Evolutionary conservation across 2,797 vertebrate species (phyloP), one percentile per base, ranked within the genome.

Genomic region (Scolopax bukidnonensis): DNA sequence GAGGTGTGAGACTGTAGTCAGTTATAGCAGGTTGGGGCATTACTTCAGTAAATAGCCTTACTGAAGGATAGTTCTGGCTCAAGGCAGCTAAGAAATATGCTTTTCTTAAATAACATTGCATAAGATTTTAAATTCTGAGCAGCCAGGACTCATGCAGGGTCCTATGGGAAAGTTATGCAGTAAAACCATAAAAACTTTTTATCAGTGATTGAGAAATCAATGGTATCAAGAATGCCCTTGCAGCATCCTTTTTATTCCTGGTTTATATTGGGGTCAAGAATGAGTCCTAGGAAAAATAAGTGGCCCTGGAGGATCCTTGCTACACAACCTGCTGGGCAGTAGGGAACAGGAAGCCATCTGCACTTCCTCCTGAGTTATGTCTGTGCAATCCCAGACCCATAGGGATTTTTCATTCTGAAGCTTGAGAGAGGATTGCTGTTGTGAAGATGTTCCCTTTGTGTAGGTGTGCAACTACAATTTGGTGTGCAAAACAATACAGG

Each of bases 391-490:
- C 33, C 50, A 79, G 28, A 28, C 7, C 10, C 5, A 13, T 43
- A 30, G 65, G 33, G 53, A 63, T 18, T 78, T 87, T 82, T 73
- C 8, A 6, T 50, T 69, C 40, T 54, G n/a, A 54, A 90, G 10
- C 19, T 16, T 61, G 48, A 13, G 25, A 76, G 38, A 57, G 16
- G 12, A 27, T n/a, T 75, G 30, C 48, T 82, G 48, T 54, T 78
- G 40, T 41, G 48, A 71, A 59, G 23, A 3, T 2, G 0, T 71
- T 75, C 40, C 28, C 24, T 50, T 2, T 4, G 13, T 0, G 0
- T 0, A 5, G 6, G 3, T 0, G 0, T 47, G 21, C 51, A 78
- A 13, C 43, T 43, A 43, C 43, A 36, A 36, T 36, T 36, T 36
- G 36, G 36, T 8, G 36, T 36, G 36, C 36, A 36, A 36, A 36